Evolutionary conservation across 2,113 vertebrate species (phyloP).

Genomic region (Meleagris gallopavo): DNA sequence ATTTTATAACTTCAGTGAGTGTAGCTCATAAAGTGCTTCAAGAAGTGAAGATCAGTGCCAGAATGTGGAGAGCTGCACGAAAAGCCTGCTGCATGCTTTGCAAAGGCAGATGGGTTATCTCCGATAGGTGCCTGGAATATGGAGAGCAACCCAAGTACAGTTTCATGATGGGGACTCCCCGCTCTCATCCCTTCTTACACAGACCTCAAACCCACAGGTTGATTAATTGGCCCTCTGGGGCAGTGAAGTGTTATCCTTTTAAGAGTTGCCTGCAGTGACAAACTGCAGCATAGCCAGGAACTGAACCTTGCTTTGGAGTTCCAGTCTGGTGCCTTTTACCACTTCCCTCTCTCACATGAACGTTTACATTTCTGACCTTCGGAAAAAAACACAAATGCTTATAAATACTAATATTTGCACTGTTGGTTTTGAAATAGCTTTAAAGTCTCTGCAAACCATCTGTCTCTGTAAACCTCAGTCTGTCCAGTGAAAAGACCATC

Average conservation of each 20-base stretch:
- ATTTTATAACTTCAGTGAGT: conserved; percentile 55
- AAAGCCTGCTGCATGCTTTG: background rate
- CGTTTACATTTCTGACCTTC: conserved; percentile 24
- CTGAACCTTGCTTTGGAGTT: conserved; percentile 23
- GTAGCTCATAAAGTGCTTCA: background rate
- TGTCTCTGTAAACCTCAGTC: background rate
- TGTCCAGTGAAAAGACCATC: background rate
- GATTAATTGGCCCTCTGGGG: background rate
- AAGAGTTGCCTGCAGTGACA: conserved; percentile 17
- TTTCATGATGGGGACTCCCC: background rate
- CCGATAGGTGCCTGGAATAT: background rate
- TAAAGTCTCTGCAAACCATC: background rate
- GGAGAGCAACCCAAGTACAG: background rate
- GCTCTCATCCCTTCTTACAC: background rate
- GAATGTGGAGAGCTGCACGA: background rate
- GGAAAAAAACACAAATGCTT: background rate
- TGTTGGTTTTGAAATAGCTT: background rate
- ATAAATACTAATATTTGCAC: background rate
- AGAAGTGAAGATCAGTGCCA: conserved; percentile 23
- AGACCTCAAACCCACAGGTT: background rate
- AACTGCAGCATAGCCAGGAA: background rate
- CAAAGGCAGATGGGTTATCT: accelerated
- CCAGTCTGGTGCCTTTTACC: conserved; percentile 51
- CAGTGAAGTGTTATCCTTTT: background rate
- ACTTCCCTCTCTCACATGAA: conserved; percentile 54